Conservation (phyloP, 2,797 vertebrate species). For the Cercopithecus mitis region DNA sequence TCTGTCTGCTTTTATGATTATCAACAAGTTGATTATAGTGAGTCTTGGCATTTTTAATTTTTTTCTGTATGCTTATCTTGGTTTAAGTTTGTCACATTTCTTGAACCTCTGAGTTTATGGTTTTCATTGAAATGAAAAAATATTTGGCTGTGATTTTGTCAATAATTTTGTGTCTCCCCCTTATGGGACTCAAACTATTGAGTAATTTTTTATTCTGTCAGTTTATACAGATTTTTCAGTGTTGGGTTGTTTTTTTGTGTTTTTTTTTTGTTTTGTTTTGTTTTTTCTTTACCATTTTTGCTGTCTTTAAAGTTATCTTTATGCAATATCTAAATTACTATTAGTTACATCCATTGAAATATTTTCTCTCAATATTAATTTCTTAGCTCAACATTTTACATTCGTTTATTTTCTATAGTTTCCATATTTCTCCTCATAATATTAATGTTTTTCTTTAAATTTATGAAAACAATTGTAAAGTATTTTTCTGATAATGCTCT, state of each 20-base stretch:
- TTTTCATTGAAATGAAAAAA: not conserved
- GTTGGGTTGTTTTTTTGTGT: not conserved
- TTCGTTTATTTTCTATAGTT: not conserved
- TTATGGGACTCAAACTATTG: not conserved
- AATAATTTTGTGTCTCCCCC: not conserved
- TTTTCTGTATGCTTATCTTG: not conserved
- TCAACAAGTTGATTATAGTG: not conserved
- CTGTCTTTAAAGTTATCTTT: not conserved
- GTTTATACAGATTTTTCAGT: not conserved
- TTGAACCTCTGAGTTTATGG: not conserved
- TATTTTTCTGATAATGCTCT: not conserved
- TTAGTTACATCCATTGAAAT: not conserved
- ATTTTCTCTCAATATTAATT: not conserved
- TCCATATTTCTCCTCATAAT: not conserved
- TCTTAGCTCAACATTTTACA: not conserved
- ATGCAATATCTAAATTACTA: not conserved
- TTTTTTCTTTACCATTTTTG: not conserved
- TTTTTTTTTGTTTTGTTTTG: not conserved
- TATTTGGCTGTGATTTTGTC: not conserved
- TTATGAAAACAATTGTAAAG: not conserved
- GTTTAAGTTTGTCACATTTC: not conserved
- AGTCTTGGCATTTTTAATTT: not conserved
- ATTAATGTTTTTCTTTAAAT: not conserved
- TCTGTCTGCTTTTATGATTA: not conserved
- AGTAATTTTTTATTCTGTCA: not conserved